phyloP scores from a whole-genome alignment of 2,797 vertebrate genomes.

The Sebastes variabilis region DNA sequence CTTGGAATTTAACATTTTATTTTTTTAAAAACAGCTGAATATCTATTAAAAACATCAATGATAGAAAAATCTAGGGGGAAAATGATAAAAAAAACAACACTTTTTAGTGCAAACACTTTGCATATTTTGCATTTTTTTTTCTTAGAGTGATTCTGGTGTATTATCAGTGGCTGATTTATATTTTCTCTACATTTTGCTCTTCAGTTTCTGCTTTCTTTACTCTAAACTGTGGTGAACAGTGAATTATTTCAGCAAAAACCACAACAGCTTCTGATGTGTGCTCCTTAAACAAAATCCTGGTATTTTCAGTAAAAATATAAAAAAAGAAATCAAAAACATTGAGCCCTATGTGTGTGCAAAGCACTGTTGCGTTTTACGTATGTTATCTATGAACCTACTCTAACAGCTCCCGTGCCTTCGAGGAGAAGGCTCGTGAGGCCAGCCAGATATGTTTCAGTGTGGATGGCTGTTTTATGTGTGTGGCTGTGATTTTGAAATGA shows the following conservation, averaged over 20 bases:
- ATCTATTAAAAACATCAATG: not conserved
- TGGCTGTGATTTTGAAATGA: slow-evolving; percentile 16
- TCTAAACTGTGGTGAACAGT: not conserved
- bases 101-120: not conserved
- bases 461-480: slow-evolving; percentile 38
- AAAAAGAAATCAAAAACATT: slow-evolving; percentile 31
- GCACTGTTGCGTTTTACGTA: slow-evolving; percentile 15
- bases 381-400: slow-evolving; percentile 37
- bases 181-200: not conserved
- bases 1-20: not conserved
- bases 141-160: not conserved
- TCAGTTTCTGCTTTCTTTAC: not conserved
- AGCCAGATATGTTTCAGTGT: slow-evolving; percentile 40
- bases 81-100: too few species aligned
- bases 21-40: not conserved
- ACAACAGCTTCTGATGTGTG: not conserved
- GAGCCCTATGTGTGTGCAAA: slow-evolving; percentile 35
- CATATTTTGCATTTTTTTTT: not conserved
- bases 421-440: slow-evolving; percentile 39
- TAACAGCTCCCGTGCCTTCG: slow-evolving; percentile 38
- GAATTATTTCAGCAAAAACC: not conserved
- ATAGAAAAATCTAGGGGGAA: not conserved
- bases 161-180: not conserved
- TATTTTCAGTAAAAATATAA: not conserved
- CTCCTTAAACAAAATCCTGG: not conserved